Conservation (phyloP, 2,888 invertebrate genomes). For the Pelosia muscerda region DNA sequence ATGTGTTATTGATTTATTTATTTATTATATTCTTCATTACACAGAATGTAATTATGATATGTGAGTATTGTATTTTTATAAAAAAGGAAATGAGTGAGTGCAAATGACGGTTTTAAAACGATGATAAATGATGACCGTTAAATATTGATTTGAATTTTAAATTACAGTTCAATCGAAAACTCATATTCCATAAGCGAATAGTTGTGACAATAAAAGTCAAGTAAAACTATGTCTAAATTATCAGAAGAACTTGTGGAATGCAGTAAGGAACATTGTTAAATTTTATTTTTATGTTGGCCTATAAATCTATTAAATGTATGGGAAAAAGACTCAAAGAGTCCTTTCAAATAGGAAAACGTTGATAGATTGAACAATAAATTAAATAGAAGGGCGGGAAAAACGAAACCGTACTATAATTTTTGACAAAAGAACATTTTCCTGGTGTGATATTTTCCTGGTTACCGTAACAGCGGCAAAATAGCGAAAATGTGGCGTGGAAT, state of each 20-base stretch:
- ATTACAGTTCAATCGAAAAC: background rate
- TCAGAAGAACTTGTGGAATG: background rate
- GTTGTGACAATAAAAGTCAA: background rate
- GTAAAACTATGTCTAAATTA: too few species aligned
- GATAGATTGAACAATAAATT: background rate
- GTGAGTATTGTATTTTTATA: background rate
- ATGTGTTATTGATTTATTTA: background rate
- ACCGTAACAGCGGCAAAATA: constrained; percentile 39
- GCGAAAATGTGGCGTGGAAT: constrained; percentile 27
- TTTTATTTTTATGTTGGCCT: background rate
- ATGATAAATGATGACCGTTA: too few species aligned
- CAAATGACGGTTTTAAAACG: too few species aligned
- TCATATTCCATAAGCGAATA: background rate
- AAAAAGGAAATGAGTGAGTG: background rate
- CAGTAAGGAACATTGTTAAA: background rate
- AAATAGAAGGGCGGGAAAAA: background rate
- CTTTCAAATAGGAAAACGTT: background rate
- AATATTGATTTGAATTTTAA: background rate
- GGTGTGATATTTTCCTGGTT: constrained; percentile 26
- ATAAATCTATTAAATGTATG: background rate
- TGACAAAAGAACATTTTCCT: constrained; percentile 28
- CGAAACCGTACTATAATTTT: background rate
- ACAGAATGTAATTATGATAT: background rate
- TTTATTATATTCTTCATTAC: background rate
- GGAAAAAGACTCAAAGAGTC: background rate